phyloP scores from a whole-genome alignment of 2,888 invertebrate genomes.

The Autographa pulchrina region DNA sequence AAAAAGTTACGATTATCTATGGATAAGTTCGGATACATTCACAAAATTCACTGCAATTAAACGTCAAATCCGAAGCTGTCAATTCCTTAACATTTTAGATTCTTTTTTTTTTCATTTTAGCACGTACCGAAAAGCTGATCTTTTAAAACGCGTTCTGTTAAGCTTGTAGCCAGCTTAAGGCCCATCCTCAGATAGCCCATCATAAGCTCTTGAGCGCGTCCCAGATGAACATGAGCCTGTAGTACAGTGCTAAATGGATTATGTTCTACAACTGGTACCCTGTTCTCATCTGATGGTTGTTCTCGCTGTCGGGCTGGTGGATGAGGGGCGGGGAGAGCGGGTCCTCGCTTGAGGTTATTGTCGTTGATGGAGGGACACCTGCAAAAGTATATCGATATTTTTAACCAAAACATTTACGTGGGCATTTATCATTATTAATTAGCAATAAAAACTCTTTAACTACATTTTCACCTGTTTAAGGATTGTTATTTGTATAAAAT shows the following conservation, averaged over 20 bases:
- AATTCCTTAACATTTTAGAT: slow-evolving; percentile 33
- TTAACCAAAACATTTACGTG: no score
- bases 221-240: slow-evolving; percentile 64
- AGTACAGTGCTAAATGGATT: slow-evolving; percentile 69
- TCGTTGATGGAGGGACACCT: slow-evolving; percentile 82
- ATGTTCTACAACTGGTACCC: slow-evolving; percentile 83
- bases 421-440: no score
- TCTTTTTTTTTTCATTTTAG: neutral
- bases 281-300: slow-evolving; percentile 69
- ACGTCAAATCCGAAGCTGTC: slow-evolving; percentile 47
- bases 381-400: slow-evolving; percentile 10
- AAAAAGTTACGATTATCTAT: slow-evolving; percentile 34
- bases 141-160: slow-evolving; percentile 41
- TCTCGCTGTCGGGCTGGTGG: slow-evolving; percentile 72
- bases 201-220: slow-evolving; percentile 66
- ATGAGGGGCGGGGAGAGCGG: slow-evolving; percentile 82
- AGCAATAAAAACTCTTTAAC: no score
- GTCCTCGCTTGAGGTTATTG: slow-evolving; percentile 80
- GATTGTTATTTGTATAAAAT: no score
- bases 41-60: slow-evolving; percentile 49
- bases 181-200: slow-evolving; percentile 62
- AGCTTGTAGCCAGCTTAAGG: slow-evolving; percentile 55
- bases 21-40: slow-evolving; percentile 51
- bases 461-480: no score
- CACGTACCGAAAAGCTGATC: slow-evolving; percentile 23